Evolutionary conservation across 2,888 invertebrate genomes (phyloP).

Genomic region (Drosophila robusta): DNA sequence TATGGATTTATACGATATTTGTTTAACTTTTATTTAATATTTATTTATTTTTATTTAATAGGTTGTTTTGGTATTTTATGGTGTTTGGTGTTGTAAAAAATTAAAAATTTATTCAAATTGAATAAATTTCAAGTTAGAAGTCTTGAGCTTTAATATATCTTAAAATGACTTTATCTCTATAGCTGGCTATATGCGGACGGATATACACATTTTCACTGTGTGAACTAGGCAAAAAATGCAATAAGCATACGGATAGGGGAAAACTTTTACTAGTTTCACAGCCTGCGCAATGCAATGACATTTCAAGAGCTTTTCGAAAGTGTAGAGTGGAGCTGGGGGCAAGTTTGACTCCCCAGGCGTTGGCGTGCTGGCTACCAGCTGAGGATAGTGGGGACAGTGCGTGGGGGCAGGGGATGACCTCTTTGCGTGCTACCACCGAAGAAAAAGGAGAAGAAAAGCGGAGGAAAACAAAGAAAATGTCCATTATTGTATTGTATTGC

Average conservation of each 20-base stretch:
- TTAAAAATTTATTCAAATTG: no score
- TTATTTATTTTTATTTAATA: no score
- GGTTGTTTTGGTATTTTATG: no score
- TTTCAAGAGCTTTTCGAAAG: slow-evolving; percentile 44
- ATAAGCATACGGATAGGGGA: slow-evolving; percentile 7
- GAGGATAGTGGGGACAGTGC: not conserved
- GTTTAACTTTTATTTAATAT: no score
- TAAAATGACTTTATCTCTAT: no score
- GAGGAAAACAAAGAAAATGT: slow-evolving; percentile 18
- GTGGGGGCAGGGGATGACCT: not conserved
- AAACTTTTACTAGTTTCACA: slow-evolving; percentile 27
- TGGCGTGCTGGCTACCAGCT: slow-evolving; percentile 23
- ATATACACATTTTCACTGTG: not conserved
- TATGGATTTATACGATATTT: no score
- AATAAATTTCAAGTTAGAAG: no score
- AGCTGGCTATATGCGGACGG: not conserved
- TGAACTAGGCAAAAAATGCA: slow-evolving; percentile 22
- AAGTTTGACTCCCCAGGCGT: slow-evolving; percentile 28
- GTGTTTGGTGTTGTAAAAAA: no score
- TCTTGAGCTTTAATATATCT: no score
- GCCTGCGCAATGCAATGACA: slow-evolving; percentile 50
- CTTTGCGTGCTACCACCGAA: slow-evolving; percentile 41
- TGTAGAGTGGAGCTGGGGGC: no score
- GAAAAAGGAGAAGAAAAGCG: slow-evolving; percentile 2
- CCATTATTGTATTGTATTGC: slow-evolving; percentile 50